phyloP scores from a whole-genome alignment of 2,888 invertebrate genomes.

The Gymnosoma rotundatum region DNA sequence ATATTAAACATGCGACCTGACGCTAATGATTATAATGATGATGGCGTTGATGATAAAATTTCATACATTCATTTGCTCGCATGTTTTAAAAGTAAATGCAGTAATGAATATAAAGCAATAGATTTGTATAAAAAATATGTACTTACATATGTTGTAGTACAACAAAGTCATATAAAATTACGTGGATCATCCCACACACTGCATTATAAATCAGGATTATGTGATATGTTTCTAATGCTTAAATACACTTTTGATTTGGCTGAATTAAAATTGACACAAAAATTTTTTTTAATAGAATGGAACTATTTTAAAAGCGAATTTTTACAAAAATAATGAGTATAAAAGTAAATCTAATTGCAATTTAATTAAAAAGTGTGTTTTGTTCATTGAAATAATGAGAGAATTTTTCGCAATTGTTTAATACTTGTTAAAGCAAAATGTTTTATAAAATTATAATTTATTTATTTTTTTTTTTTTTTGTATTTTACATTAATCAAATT shows the following conservation, averaged over 20 bases:
- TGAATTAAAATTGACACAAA: constrained; percentile 13
- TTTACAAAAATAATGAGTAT: neutral
- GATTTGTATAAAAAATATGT: constrained; percentile 8
- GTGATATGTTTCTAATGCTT: constrained; percentile 45
- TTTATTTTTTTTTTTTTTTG: no score
- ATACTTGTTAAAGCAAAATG: neutral
- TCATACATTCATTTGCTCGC: constrained; percentile 5
- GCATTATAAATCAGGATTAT: constrained; percentile 44
- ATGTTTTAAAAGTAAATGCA: constrained; percentile 18
- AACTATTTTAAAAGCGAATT: neutral
- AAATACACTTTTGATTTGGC: constrained; percentile 46
- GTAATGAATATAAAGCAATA: constrained; percentile 40
- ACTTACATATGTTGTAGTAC: no score
- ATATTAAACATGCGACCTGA: constrained; percentile 59
- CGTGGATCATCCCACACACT: constrained; percentile 18
- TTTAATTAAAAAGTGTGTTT: constrained; percentile 6
- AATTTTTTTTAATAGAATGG: neutral
- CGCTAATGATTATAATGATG: constrained; percentile 36
- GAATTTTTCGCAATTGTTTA: neutral
- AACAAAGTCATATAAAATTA: no score
- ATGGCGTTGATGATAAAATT: no score
- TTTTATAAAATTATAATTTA: neutral
- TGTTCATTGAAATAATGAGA: neutral
- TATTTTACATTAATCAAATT: no score
- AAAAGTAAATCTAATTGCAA: neutral